These are phyloP conservation scores for Plumapathes pennacea DNA, from an alignment of 92 coral and sea anemone genomes.

Conservation along the genomic window DNA sequence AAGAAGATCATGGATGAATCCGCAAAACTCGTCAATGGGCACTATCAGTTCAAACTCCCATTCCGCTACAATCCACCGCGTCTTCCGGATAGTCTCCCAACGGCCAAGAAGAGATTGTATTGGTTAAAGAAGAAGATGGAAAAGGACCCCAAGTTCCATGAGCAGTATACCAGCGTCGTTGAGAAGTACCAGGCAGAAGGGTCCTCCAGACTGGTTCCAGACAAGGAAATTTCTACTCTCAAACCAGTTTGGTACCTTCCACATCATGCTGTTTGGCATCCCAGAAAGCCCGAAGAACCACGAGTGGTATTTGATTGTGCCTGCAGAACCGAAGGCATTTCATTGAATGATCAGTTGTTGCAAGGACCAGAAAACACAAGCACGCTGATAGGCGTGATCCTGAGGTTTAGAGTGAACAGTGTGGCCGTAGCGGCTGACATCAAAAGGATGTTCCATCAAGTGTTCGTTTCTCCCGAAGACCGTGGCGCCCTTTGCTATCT, in stretches of 20 bases:
- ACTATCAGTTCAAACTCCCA: slow-evolving; percentile 60
- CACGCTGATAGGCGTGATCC: slow-evolving; percentile 55
- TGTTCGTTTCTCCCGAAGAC: slow-evolving; percentile 62
- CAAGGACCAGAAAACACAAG: slow-evolving; percentile 67
- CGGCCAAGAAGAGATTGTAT: slow-evolving; percentile 48
- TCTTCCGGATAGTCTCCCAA: slow-evolving; percentile 56
- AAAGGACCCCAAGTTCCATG: slow-evolving; percentile 38
- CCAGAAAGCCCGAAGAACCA: slow-evolving; percentile 65
- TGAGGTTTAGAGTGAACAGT: slow-evolving; percentile 44
- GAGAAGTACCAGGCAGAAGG: slow-evolving; percentile 63
- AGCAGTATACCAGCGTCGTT: slow-evolving; percentile 49
- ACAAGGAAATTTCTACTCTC: slow-evolving; percentile 33
- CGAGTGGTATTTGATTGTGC: slow-evolving; percentile 75
- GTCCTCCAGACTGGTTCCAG: slow-evolving; percentile 49
- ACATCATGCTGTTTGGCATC: slow-evolving; percentile 73
- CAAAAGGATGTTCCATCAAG: slow-evolving; percentile 66
- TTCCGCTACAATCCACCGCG: slow-evolving; percentile 43
- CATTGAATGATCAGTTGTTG: slow-evolving; percentile 54
- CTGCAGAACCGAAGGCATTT: slow-evolving; percentile 48
- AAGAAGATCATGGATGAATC: slow-evolving; percentile 55
- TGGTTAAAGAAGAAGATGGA: slow-evolving; percentile 56
- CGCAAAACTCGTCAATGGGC: slow-evolving; percentile 56
- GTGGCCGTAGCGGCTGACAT: slow-evolving; percentile 63
- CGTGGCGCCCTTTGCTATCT: slow-evolving; percentile 63
- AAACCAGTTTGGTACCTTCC: slow-evolving; percentile 73